phyloP scores from a whole-genome alignment of 2,797 vertebrate species.

The Lycodopsis pacificus region DNA sequence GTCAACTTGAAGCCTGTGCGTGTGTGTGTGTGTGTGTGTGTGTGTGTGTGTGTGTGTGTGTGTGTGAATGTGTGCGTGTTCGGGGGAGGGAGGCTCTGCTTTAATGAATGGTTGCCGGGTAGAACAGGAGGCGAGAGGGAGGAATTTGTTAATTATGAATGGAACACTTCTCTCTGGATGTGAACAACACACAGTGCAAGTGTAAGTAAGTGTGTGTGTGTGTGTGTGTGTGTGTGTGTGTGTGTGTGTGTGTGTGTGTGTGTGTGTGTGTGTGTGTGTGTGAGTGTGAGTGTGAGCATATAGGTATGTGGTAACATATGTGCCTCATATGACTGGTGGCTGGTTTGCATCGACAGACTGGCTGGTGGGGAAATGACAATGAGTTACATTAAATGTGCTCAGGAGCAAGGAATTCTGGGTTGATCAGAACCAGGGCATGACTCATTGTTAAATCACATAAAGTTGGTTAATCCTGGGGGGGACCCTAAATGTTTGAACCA shows the following conservation, averaged over 20 bases:
- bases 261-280: constrained; percentile 40
- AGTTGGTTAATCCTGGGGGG: not conserved
- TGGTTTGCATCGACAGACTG: constrained; percentile 19
- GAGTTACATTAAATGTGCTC: not conserved
- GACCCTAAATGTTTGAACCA: not conserved
- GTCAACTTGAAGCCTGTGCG: constrained; percentile 41
- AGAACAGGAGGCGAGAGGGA: constrained; percentile 78
- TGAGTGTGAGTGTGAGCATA: constrained; percentile 25
- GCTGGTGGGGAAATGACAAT: not conserved
- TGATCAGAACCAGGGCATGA: not conserved
- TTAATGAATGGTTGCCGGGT: constrained; percentile 85
- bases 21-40: constrained; percentile 31
- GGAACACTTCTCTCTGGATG: constrained; percentile 73
- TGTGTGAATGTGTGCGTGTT: constrained; percentile 38
- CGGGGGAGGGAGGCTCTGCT: constrained; percentile 60
- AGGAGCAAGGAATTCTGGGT: constrained; percentile 21
- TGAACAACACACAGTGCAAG: constrained; percentile 49
- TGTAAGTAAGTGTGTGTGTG: constrained; percentile 35
- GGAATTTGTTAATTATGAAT: constrained; percentile 88
- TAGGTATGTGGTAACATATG: constrained; percentile 28
- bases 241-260: not conserved
- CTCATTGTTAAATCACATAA: not conserved
- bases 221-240: constrained; percentile 38
- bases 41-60: constrained; percentile 38
- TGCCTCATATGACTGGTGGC: constrained; percentile 4